Percentiles rank a stretch among this genome's conserved stretches.
These are phyloP conservation scores for Dendrocopos noguchii DNA, from an alignment of 2,113 vertebrate species.

Conservation along the genomic window DNA sequence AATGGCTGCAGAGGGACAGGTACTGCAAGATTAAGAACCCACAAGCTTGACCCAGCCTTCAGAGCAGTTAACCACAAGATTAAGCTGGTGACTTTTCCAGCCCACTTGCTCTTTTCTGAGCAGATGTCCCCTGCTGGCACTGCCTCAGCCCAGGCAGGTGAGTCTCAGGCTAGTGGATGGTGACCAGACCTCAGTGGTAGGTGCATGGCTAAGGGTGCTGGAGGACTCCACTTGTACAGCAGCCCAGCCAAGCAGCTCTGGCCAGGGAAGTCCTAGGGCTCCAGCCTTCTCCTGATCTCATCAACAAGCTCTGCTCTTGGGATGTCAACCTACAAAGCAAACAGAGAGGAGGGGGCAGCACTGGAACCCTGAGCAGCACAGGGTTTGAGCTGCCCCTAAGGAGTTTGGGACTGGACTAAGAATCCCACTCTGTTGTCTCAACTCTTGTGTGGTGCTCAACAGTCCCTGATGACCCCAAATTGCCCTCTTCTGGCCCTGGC, in stretches of 20 bases:
- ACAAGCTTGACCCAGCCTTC: not conserved
- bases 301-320: constrained; percentile 77
- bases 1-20: not conserved
- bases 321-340: constrained; percentile 77
- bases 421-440: no score
- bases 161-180: not conserved
- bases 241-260: not conserved
- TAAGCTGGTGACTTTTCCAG: not conserved
- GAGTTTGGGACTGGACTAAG: not conserved
- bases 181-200: not conserved
- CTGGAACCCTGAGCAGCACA: not conserved
- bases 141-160: not conserved
- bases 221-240: not conserved
- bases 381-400: rapidly evolving
- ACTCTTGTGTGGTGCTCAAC: not conserved
- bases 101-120: not conserved
- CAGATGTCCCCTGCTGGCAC: rapidly evolving
- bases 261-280: not conserved
- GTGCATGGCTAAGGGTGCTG: not conserved
- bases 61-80: not conserved
- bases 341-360: not conserved
- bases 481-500: no score
- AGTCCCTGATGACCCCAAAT: no score
- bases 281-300: constrained; percentile 77
- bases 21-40: not conserved